Conservation (phyloP, 2,888 invertebrate species). For the Acanthopleura granulata region DNA sequence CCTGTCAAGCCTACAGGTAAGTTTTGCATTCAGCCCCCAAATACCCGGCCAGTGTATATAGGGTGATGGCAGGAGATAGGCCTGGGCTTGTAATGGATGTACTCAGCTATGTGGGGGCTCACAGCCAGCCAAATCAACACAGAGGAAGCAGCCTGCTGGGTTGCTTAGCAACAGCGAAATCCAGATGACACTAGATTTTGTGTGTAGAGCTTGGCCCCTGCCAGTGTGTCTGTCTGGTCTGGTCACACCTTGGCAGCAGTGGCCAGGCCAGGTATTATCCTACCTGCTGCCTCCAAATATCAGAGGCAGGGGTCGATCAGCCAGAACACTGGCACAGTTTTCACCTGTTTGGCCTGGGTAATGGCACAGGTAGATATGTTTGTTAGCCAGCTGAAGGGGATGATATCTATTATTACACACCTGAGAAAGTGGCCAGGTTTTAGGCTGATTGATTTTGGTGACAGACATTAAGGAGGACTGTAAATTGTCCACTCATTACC, state of each 20-base stretch:
- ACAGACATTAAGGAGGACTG: not conserved
- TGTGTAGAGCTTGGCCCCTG: not conserved
- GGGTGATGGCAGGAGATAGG: not conserved
- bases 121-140: constrained; percentile 16
- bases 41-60: no score
- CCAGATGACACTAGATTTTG: constrained; percentile 15
- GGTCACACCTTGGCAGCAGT: no score
- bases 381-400: not conserved
- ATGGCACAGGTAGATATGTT: not conserved
- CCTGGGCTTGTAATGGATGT: not conserved
- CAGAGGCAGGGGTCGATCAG: no score
- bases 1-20: no score
- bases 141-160: constrained; percentile 6
- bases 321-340: no score
- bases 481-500: not conserved
- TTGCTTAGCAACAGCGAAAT: constrained; percentile 6
- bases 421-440: not conserved
- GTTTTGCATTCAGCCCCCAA: no score
- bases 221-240: no score
- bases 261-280: no score
- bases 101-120: not conserved
- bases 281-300: no score
- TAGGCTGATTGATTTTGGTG: constrained; percentile 5
- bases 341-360: not conserved
- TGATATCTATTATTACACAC: not conserved